Conservation (phyloP, 2,888 invertebrate genomes). For the Cryptus armator region DNA sequence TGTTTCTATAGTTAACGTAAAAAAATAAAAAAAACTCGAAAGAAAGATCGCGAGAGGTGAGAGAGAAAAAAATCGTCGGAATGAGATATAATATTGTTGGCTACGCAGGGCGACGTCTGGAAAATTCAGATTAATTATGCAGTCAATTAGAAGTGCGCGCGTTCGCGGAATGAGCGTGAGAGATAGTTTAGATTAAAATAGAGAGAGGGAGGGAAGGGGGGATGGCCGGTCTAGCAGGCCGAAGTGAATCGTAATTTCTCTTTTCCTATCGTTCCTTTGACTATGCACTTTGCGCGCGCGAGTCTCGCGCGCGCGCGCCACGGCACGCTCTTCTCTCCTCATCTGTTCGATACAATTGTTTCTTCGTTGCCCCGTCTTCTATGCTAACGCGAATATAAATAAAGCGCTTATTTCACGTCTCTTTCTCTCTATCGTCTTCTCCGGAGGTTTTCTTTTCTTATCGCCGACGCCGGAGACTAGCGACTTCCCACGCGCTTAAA, state of each 20-base stretch:
- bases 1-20: no score
- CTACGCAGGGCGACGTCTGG: slow-evolving; percentile 51
- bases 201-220: slow-evolving; percentile 13
- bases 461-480: slow-evolving; percentile 52
- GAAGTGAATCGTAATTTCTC: slow-evolving; percentile 65
- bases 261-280: slow-evolving; percentile 64
- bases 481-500: slow-evolving; percentile 62
- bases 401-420: slow-evolving; percentile 45
- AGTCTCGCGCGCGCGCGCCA: slow-evolving; percentile 40
- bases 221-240: slow-evolving; percentile 31
- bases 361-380: slow-evolving; percentile 36
- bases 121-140: slow-evolving; percentile 69
- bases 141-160: slow-evolving; percentile 65
- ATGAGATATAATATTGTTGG: slow-evolving; percentile 18
- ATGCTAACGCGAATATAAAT: slow-evolving; percentile 53
- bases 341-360: slow-evolving; percentile 65
- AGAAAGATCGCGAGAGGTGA: slow-evolving; percentile 16
- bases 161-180: slow-evolving; percentile 62
- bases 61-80: slow-evolving; percentile 2
- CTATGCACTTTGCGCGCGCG: slow-evolving; percentile 60
- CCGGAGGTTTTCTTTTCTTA: slow-evolving; percentile 58
- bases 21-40: not conserved
- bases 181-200: slow-evolving; percentile 63
- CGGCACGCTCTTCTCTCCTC: slow-evolving; percentile 23
- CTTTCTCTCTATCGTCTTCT: slow-evolving; percentile 51